These are phyloP conservation scores for Melanogrammus aeglefinus DNA, from an alignment of 2,797 vertebrate genomes.

Conservation along the genomic window DNA sequence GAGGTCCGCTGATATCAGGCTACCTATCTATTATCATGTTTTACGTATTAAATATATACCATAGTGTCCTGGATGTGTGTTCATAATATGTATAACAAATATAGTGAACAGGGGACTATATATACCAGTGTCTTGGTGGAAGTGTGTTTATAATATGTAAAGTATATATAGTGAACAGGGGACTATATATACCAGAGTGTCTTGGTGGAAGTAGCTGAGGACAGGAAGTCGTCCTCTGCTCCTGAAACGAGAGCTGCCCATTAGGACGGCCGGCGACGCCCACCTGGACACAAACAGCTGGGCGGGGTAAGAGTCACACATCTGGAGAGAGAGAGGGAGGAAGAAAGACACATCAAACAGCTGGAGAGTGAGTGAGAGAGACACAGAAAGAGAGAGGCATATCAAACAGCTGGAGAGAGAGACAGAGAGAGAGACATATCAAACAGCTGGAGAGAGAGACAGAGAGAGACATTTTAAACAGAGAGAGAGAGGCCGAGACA, in stretches of 20 bases:
- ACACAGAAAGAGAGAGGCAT: too few species aligned
- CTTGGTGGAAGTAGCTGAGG: conserved; percentile 87
- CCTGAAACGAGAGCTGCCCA: conserved; percentile 91
- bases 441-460: too few species aligned
- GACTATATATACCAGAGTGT: conserved; percentile 72
- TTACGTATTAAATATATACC: not conserved
- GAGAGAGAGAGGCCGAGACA: too few species aligned
- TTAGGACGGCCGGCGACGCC: conserved; percentile 81
- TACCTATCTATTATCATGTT: not conserved
- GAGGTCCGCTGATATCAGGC: too few species aligned
- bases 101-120: too few species aligned
- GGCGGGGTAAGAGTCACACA: conserved; percentile 89
- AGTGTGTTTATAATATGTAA: not conserved
- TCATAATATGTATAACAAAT: not conserved
- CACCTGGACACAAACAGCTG: conserved; percentile 88
- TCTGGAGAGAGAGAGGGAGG: conserved; percentile 59
- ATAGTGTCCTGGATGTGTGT: not conserved
- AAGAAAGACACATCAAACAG: not conserved
- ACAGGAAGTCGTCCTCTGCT: conserved; percentile 91
- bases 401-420: not conserved
- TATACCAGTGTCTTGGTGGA: conserved; percentile 52
- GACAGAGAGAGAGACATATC: not conserved
- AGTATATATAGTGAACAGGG: too few species aligned
- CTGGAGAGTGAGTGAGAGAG: too few species aligned
- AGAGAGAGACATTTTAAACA: too few species aligned